These are phyloP conservation scores for Amblyraja radiata DNA, from an alignment of 2,797 vertebrate species.

Conservation along the genomic window DNA sequence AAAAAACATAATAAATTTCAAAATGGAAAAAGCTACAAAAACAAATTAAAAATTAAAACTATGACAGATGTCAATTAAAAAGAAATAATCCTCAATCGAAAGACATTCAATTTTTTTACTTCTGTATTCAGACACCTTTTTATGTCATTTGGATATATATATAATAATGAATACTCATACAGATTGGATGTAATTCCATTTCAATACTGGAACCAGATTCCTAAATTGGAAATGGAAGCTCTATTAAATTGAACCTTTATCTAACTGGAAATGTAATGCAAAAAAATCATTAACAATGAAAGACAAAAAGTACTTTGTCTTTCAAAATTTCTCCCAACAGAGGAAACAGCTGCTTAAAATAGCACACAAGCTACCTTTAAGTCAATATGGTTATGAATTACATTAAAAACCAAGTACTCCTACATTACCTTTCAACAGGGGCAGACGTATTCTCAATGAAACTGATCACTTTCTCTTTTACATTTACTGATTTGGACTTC, in stretches of 20 bases:
- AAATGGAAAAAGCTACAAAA: not conserved
- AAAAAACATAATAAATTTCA: constrained; percentile 50
- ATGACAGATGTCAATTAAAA: not conserved
- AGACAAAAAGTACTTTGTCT: not conserved
- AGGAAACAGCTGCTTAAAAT: not conserved
- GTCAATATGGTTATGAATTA: not conserved
- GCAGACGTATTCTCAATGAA: constrained; percentile 97
- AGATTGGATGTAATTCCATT: not conserved
- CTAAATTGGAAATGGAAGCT: not conserved
- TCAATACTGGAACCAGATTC: not conserved
- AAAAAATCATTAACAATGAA: not conserved
- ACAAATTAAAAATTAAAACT: not conserved
- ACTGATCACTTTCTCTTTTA: constrained; percentile 97
- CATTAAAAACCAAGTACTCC: not conserved
- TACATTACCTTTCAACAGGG: constrained; percentile 85
- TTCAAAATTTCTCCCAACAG: not conserved
- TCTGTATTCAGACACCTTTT: not conserved
- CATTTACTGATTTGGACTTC: constrained; percentile 94
- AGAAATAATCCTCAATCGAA: not conserved
- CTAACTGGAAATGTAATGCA: not conserved
- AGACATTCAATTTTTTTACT: not conserved
- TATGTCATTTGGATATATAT: not conserved
- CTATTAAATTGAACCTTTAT: not conserved
- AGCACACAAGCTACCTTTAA: not conserved
- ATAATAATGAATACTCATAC: not conserved